phyloP scores from a whole-genome alignment of 2,888 invertebrate species.

The Morpho helenor region DNA sequence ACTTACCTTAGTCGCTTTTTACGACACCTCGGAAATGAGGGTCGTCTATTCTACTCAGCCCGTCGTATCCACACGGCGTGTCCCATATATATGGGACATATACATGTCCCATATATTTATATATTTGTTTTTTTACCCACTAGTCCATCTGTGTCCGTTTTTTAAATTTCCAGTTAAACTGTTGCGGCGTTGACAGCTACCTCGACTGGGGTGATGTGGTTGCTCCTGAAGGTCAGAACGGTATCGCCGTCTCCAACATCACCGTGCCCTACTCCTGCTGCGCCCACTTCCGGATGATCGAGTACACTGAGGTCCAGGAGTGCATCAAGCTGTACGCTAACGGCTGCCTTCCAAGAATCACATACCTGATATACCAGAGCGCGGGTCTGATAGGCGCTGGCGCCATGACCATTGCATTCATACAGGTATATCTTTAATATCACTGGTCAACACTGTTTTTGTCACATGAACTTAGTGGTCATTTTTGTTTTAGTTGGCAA shows the following conservation, averaged over 20 bases:
- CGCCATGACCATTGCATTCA: conserved; percentile 88
- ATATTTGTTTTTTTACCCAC: no score
- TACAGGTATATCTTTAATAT: conserved; percentile 77
- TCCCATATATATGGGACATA: no score
- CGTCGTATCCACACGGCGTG: no score
- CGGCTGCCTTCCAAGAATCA: conserved; percentile 82
- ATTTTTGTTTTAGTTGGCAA: no score
- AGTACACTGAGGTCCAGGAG: conserved; percentile 35
- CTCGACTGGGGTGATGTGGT: conserved; percentile 78
- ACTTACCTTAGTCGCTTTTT: no score
- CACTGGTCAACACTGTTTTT: no score
- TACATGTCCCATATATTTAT: no score
- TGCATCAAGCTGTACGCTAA: conserved; percentile 64
- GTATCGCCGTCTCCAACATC: conserved; percentile 56
- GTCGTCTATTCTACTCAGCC: no score
- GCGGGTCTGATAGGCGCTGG: conserved; percentile 86
- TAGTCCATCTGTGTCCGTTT: neutral
- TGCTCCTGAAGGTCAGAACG: conserved; percentile 33
- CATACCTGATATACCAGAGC: conserved; percentile 83
- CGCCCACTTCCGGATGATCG: conserved; percentile 39
- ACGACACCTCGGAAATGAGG: no score
- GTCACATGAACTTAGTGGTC: no score
- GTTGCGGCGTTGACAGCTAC: conserved; percentile 82
- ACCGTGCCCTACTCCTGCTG: conserved; percentile 82
- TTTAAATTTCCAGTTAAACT: conserved; percentile 78